Percentiles rank a stretch among this genome's conserved stretches.
phyloP scores from a whole-genome alignment of 2,888 invertebrate genomes.

The Sinopyrophorus schimmeli region DNA sequence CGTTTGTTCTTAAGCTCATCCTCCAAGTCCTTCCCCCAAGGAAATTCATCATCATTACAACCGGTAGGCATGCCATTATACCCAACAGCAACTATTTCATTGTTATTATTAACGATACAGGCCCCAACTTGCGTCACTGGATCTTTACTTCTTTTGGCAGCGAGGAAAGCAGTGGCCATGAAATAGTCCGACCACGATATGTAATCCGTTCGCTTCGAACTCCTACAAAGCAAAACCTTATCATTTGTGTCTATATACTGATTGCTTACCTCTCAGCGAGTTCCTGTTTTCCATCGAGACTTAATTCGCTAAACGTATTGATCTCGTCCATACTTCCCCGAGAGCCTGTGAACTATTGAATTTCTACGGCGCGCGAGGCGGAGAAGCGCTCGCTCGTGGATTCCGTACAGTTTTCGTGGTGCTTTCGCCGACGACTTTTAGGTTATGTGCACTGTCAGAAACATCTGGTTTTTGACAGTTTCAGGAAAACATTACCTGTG shows the following conservation, averaged over 20 bases:
- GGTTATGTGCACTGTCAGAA: constrained; percentile 21
- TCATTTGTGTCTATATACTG: no score
- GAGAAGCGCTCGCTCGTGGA: no score
- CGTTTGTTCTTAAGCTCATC: constrained; percentile 75
- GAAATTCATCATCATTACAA: constrained; percentile 85
- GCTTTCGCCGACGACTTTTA: no score
- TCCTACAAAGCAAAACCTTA: no score
- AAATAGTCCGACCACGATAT: constrained; percentile 93
- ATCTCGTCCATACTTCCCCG: no score
- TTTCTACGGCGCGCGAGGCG: no score
- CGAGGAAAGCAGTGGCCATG: constrained; percentile 89
- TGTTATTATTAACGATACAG: constrained; percentile 85
- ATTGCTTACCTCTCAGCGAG: no score
- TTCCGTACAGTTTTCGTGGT: no score
- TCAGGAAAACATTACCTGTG: constrained; percentile 18
- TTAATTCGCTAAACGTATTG: no score
- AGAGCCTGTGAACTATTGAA: no score
- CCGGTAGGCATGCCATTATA: constrained; percentile 97
- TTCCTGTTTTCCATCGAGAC: no score
- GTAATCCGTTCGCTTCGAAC: constrained; percentile 65
- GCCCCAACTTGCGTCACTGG: constrained; percentile 93
- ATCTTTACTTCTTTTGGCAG: constrained; percentile 94
- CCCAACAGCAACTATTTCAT: constrained; percentile 89
- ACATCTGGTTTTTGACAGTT: constrained; percentile 20
- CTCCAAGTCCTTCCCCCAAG: constrained; percentile 76